Conservation (phyloP, 2,797 vertebrate genomes). For the Poeciliopsis paucimaculata region DNA sequence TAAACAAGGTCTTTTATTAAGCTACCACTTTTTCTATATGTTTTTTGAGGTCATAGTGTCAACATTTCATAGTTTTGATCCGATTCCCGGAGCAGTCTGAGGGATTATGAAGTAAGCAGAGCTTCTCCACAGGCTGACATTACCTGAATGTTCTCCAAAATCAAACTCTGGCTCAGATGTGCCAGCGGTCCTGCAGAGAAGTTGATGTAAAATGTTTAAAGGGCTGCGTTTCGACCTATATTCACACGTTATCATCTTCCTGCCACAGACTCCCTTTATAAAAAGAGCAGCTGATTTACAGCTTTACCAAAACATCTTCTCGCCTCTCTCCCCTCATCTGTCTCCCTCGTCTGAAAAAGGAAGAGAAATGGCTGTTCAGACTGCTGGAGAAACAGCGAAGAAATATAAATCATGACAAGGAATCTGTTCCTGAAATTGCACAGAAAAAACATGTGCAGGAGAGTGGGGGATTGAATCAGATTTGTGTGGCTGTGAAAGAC, state of each 20-base stretch:
- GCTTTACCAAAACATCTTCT: conserved; percentile 51
- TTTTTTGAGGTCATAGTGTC: conserved; percentile 1
- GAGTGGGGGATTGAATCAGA: conserved; percentile 28
- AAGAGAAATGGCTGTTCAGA: conserved; percentile 46
- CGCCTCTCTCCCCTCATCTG: neutral
- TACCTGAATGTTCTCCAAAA: conserved; percentile 13
- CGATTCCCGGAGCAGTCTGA: neutral
- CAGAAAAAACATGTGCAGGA: conserved; percentile 32
- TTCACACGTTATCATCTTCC: conserved; percentile 11
- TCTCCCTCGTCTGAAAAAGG: conserved; percentile 9
- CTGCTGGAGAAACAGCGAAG: conserved; percentile 52
- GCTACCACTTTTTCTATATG: neutral
- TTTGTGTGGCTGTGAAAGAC: conserved; percentile 32
- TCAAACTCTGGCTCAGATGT: conserved; percentile 18
- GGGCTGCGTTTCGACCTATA: conserved; percentile 11
- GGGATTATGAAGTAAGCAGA: neutral
- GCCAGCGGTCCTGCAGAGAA: conserved; percentile 29
- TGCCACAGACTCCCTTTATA: conserved; percentile 42
- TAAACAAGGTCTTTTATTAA: neutral
- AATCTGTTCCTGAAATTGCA: conserved; percentile 45
- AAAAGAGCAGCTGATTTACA: conserved; percentile 62
- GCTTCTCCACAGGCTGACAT: neutral
- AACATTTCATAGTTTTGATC: conserved; percentile 7
- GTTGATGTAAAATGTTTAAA: conserved; percentile 19
- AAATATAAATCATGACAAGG: conserved; percentile 62